Conservation (phyloP, 2,888 invertebrate genomes). For the Pinctada fucata region DNA sequence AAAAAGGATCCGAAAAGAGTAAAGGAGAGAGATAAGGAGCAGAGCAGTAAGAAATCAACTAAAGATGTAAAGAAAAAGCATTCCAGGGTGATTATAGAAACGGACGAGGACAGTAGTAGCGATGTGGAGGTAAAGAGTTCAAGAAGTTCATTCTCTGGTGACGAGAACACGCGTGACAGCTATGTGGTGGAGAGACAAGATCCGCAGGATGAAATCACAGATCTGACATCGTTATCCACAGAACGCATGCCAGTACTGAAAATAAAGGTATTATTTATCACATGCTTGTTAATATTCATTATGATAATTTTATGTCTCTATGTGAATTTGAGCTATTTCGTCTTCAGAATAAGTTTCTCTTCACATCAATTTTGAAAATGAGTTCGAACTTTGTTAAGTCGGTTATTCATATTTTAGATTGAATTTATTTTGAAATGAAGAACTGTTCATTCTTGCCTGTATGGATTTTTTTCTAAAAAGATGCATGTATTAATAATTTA, state of each 20-base stretch:
- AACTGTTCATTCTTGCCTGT: no score
- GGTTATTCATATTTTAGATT: no score
- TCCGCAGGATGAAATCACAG: not conserved
- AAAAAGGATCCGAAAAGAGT: constrained; percentile 2
- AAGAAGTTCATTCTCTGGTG: not conserved
- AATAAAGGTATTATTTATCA: constrained; percentile 5
- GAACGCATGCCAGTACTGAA: constrained; percentile 21
- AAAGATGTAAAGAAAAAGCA: not conserved
- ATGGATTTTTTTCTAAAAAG: no score
- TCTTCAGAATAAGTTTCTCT: no score
- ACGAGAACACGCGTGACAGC: not conserved
- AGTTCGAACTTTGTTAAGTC: no score
- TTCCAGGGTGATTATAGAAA: constrained; percentile 6
- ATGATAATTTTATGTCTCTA: no score
- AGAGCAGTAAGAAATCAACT: constrained; percentile 10
- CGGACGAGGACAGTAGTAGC: not conserved
- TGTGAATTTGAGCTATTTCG: no score
- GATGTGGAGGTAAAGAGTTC: not conserved
- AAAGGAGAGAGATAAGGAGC: constrained; percentile 22
- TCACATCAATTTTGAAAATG: no score
- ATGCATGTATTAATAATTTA: no score
- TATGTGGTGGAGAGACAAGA: not conserved
- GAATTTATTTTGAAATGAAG: no score
- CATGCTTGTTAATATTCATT: no score
- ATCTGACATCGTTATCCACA: not conserved